Base-by-base conservation (phyloP, 2,113 vertebrate species). In the Xiphophorus maculatus region DNA sequence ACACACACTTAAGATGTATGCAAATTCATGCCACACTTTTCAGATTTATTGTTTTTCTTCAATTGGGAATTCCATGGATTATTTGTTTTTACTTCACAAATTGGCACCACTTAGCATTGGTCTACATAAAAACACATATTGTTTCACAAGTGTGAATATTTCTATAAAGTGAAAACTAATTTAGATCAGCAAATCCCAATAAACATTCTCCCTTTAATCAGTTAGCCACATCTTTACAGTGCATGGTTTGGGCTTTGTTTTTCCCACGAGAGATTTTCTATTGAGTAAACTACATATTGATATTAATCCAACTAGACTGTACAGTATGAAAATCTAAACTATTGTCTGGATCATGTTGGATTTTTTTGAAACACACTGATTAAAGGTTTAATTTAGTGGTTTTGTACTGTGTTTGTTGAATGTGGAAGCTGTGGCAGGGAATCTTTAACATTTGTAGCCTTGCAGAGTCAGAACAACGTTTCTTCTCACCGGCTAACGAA, bases 371-470 rank as follows among this genome's bases (percentile, higher is more conserved):
- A 54, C 22, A 58, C 22, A 58, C 17, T 17, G 17, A 19, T 48
- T 48, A 5, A 58, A 2, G 51, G 7, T 54, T 25, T 22, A 54
- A 37, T 37, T 11, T 1, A 22, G 22, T 7, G 3, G 51, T 58
- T 25, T n/a, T 7, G 7, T n/a, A 58, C 9, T 9, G 17, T 54
- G 5, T 19, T 15, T 42, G 40, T 25, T 58, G 17, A 25, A n/a
- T 6, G 51, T 51, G 28, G 66, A 17, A 35, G 71, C 76, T 19
- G 37, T 63, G 37, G 32, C 48, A 69, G 79, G 42, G 81, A 85
- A 66, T 73, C 63, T 78, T 78, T 71, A 70, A 72, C 74, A 67
- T 70, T 84, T 71, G 42, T 17, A 3, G 13, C 42, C 42, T 25
- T 54, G 51, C 22, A 25, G 51, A 54, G 51, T 19, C 19, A n/a